Evolutionary conservation across 2,888 invertebrate genomes (phyloP).

Genomic region (Neocrepidodera transversa): DNA sequence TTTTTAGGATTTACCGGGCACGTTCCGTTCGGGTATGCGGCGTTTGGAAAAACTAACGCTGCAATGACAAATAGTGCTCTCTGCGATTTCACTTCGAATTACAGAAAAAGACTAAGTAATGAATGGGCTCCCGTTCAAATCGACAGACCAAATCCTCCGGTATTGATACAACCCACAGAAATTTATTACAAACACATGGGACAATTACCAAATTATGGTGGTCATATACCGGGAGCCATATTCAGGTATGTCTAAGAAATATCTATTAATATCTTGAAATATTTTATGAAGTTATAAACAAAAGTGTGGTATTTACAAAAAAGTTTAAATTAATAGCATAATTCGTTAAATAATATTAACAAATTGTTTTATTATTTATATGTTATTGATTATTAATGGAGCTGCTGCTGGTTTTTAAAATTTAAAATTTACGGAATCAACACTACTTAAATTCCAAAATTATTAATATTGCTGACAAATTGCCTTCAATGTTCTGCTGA

Average conservation of each 20-base stretch:
- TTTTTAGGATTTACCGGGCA: slow-evolving; percentile 70
- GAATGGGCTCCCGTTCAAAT: slow-evolving; percentile 78
- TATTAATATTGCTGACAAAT: too few species aligned
- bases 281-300: too few species aligned
- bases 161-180: slow-evolving; percentile 64
- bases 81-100: slow-evolving; percentile 78
- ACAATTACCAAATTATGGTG: slow-evolving; percentile 78
- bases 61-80: slow-evolving; percentile 74
- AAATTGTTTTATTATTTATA: neutral
- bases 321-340: too few species aligned
- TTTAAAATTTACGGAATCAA: too few species aligned
- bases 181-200: slow-evolving; percentile 79
- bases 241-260: slow-evolving; percentile 66
- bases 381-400: neutral
- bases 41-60: slow-evolving; percentile 71
- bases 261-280: too few species aligned
- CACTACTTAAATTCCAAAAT: too few species aligned
- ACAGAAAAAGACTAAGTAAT: slow-evolving; percentile 73
- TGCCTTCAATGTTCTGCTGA: too few species aligned
- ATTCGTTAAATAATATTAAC: too few species aligned
- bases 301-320: too few species aligned
- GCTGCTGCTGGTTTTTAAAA: neutral
- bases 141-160: slow-evolving; percentile 62
- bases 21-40: slow-evolving; percentile 70
- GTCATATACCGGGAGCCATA: slow-evolving; percentile 77